Evolutionary conservation across 2,113 vertebrate species (phyloP), one percentile per base, ranked within the genome.

Genomic region (Solea solea): DNA sequence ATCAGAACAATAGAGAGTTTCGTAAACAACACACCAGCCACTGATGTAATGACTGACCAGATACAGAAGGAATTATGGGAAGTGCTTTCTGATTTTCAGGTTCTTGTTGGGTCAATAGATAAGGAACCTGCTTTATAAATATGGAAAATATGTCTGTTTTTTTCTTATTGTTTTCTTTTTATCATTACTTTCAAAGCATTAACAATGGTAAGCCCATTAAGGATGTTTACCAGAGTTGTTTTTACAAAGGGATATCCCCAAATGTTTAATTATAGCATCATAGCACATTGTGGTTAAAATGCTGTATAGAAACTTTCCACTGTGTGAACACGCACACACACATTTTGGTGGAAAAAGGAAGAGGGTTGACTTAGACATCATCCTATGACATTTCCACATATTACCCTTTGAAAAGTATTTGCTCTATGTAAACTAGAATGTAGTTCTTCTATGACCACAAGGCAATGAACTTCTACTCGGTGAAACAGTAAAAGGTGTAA

Each of bases 1-100:
- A 61, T 86, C 54, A 56, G 74, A 88, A 90, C 89, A 90, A 90
- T 90, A 16, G 82, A 83, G 69, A 74, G 72, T 74, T 82, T 80
- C 48, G 74, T 65, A 60, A 82, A 71, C 81, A 83, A 64, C 62
- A 78, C 16, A 42, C 52, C 65, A 42, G 60, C 59, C 57, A 80
- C 48, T 68, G 63, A 83, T 73, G 53, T 27, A 77, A 55, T 78
- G 9, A 56, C 51, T 60, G 58, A 61, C 54, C 41, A 72, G 61
- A 69, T 53, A 45, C 46, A 55, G 42, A 66, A 57, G 16, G 39
- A 78, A 28, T 44, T 45, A 28, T 61, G 60, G 51, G 56, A 74
- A 63, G 51, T 45, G 12, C 40, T 45, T 5, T 69, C 42, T 74
- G 46, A 67, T 67, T 60, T 72, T 42, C 1, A 68, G 42, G 2